These are phyloP conservation scores for Aspidiotus rigidus DNA, from an alignment of 2,888 invertebrate genomes.

Conservation along the genomic window DNA sequence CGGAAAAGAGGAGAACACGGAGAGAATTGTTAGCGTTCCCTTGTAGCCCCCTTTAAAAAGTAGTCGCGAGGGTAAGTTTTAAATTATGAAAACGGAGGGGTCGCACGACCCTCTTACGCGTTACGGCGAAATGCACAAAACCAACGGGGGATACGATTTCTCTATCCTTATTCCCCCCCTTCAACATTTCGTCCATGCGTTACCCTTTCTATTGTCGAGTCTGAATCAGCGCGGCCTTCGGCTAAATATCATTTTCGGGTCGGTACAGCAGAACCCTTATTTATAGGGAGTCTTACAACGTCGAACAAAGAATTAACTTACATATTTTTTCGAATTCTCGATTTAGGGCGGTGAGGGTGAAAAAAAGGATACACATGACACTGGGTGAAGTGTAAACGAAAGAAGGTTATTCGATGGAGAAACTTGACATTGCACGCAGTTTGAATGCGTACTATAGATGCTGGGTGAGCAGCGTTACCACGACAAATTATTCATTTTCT, in stretches of 20 bases:
- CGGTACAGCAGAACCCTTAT: background rate
- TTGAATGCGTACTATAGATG: too few relatives aligned
- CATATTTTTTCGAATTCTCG: background rate
- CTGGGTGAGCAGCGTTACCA: too few relatives aligned
- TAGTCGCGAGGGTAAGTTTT: conserved; percentile 25
- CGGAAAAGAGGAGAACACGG: background rate
- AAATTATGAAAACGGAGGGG: conserved; percentile 32
- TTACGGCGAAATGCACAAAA: conserved; percentile 11
- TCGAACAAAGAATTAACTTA: conserved; percentile 16
- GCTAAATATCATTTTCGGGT: conserved; percentile 12
- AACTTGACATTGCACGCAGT: too few relatives aligned
- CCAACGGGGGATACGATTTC: conserved; percentile 20
- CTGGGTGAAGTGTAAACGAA: background rate
- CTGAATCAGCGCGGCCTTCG: conserved; percentile 12
- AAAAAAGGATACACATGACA: background rate
- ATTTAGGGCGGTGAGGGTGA: conserved; percentile 2
- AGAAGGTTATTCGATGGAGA: background rate
- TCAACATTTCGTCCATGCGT: conserved; percentile 9
- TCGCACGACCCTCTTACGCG: conserved; percentile 15
- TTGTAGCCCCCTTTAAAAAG: conserved; percentile 26
- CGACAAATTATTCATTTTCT: too few relatives aligned
- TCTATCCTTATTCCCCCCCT: conserved; percentile 3
- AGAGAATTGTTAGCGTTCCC: background rate
- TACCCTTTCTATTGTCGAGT: conserved; percentile 25
- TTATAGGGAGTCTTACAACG: background rate